Evolutionary conservation across 2,888 invertebrate genomes (phyloP).

Genomic region (Mythimna ferrago): DNA sequence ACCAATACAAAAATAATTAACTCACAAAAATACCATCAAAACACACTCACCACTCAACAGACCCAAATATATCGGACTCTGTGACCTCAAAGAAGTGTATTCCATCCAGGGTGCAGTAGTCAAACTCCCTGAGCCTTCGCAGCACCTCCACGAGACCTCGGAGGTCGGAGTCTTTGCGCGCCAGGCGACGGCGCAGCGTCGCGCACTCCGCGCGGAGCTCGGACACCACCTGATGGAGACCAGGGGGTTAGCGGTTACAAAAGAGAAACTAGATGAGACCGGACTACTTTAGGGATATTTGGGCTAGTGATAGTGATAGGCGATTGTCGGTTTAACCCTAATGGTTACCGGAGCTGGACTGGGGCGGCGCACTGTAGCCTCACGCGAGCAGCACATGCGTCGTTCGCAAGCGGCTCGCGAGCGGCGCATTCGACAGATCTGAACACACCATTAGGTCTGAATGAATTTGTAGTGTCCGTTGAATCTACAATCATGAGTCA

Average conservation of each 20-base stretch:
- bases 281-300: not conserved
- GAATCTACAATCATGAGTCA: no score
- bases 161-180: slow-evolving; percentile 88
- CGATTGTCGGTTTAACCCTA: no score
- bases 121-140: slow-evolving; percentile 86
- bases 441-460: no score
- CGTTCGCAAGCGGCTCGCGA: no score
- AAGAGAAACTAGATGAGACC: not conserved
- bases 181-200: slow-evolving; percentile 82
- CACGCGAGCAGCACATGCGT: no score
- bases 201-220: slow-evolving; percentile 80
- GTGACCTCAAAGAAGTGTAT: slow-evolving; percentile 90
- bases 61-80: slow-evolving; percentile 84
- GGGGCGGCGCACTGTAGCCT: no score
- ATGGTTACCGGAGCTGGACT: no score
- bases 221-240: slow-evolving; percentile 74
- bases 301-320: not conserved
- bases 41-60: slow-evolving; percentile 75
- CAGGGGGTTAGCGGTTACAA: slow-evolving; percentile 9
- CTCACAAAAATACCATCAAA: slow-evolving; percentile 5
- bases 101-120: slow-evolving; percentile 87
- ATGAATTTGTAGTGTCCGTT: no score
- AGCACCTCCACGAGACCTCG: slow-evolving; percentile 89
- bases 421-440: no score
- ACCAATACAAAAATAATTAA: not conserved